Evolutionary conservation across 2,797 vertebrate genomes (phyloP), one percentile per base, ranked within the genome.

Genomic region (Iguana delicatissima): DNA sequence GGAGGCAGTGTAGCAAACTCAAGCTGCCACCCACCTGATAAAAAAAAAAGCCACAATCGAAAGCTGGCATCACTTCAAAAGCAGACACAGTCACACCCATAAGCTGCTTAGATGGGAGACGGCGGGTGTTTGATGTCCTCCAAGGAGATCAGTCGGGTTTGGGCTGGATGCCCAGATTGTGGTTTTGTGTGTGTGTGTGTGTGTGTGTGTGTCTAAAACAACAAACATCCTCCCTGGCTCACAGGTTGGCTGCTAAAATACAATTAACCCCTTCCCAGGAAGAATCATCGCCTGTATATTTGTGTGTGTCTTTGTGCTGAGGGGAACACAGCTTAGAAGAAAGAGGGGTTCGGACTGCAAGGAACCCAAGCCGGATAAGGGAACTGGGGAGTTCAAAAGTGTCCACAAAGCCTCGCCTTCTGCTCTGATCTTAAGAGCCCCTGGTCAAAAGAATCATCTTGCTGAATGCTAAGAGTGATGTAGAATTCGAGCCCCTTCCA

Each of bases 1-100:
- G 2, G 89, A 88, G 79, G 26, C 10, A 8, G 76, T n/a, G 67
- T n/a, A 35, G 67, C 8, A 76, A 52, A 74, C 55, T 32, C 64
- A 50, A 46, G 73, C 73, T 42, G 1, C 62, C 69, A 74, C 52
- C 64, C 50, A 76, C 64, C 85, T 24, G 92, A 92, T 95, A 91
- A 92, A 92, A 90, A 89, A 90, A 93, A 92, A 89, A 86, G 52
- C 84, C 32, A 85, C 57, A 35, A 42, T 52, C 84, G 18, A 91
- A 74, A 92, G 89, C 92, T 95, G 96, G 94, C 94, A 89, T 22
- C 35, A 29, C 87, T 91, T 93, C 94, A 95, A 94, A 95, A 96
- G 93, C 57, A 81, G 90, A 91, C 86, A 69, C 12, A 64, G 89
- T 62, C 46, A 26, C 69, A 87, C 89, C 93, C 89, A n/a, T 50